Base-by-base conservation (phyloP, 2,888 invertebrate genomes). In the Dolomedes plantarius region DNA sequence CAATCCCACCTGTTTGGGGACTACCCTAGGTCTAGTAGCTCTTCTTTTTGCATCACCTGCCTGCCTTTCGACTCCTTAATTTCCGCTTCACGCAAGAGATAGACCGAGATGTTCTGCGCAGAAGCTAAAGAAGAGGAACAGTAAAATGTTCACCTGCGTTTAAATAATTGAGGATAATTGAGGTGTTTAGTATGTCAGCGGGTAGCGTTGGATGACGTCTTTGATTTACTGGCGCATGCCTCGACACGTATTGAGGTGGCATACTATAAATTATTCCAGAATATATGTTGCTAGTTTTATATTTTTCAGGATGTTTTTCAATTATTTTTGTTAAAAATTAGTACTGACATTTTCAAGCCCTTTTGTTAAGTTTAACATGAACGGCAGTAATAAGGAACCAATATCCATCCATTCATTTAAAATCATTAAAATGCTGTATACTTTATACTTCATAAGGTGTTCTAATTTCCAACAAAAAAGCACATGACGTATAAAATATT, bases 11-110 rank as follows among this genome's bases (percentile, higher is more conserved):
- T 86, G 85, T 86, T 74, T 50, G 50, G 77, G 36, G 28, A 64
- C 39, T 50, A 73, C 68, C 39, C 36, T 72, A 28, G 65, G n/a
- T 62, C 41, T 71, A 29, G 62, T 74, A 62, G 81, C 67, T 73
- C 69, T 67, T 65, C 68, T 77, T 78, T 65, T 72, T 86, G 68
- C 56, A 46, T 78, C 85, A 86, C 85, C 85, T 86, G 85, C 85
- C 62, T 41, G n/a, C 36, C 46, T 71, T n/a, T 27, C 39, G 32
- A 29, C 69, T 32, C 68, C 50, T 64, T 74, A 86, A 79, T 86
- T 86, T 79, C 85, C 85, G 85, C 74, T 86, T 79, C 85, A 86
- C 78, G 79, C 79, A 29, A 85, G 68, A 28, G 71, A 46, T n/a
- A 32, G 28, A n/a, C 36, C 64, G 19, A n/a, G 23, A 56, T 23